Evolutionary conservation across 2,888 invertebrate genomes (phyloP), one percentile per base, ranked within the genome.

Genomic region (Microchrysa polita): DNA sequence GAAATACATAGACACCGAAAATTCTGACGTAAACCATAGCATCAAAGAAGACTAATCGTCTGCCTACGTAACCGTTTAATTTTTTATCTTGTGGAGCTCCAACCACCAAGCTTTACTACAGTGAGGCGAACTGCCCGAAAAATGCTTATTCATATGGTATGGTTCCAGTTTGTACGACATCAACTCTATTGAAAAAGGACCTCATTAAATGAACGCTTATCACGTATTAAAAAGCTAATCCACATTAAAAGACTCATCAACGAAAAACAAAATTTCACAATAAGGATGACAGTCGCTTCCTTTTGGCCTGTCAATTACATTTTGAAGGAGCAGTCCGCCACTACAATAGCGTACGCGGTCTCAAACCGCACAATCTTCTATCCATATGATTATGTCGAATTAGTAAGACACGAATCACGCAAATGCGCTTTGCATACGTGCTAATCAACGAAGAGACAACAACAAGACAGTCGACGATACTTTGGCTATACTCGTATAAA

Each of bases 201-300:
- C 7, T 5, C 4, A 34, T 34, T 4, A 48, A 48, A n/a, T 48
- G 48, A 12, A 4, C 12, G 2, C 14, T 48, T 48, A 4, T 48
- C 48, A 4, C 16, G 48, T n/a, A n/a, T n/a, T n/a, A n/a, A 48
- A 48, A 10, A 34, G 27, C 27, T 7, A n/a, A n/a, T n/a, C 27
- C 2, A 34, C 52, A 52, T 10, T 16, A 52, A 20, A 55, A 16
- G 53, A 53, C n/a, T 16, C 16, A 16, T 16, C 16, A 10, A 55
- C 7, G 27, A 55, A 10, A 42, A 63, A 42, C 27, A 10, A 48
- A 48, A 60, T 9, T 14, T 12, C 16, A 34, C n/a, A n/a, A n/a
- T n/a, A 22, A 7, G 16, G 22, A 20, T 65, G 65, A 20, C 65
- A 65, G 65, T 18, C 65, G 65, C 65, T 65, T 65, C 65, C 65